These are phyloP conservation scores for Fopius arisanus DNA, from an alignment of 1,140 invertebrate genomes.

Conservation along the genomic window DNA sequence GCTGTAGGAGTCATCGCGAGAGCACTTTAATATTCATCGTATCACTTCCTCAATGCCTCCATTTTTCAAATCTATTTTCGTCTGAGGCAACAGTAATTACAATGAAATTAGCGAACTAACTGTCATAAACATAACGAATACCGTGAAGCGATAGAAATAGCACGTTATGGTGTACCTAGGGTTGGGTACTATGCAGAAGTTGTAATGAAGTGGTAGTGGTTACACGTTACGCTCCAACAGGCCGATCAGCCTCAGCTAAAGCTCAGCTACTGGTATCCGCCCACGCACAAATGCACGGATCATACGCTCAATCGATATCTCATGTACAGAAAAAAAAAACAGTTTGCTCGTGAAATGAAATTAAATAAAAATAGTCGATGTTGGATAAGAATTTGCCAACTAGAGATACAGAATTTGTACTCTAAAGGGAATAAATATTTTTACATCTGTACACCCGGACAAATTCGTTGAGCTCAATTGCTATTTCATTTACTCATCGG, in stretches of 20 bases:
- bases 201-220: conserved; percentile 40
- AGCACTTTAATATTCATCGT: neutral
- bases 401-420: neutral
- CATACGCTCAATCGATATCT: conserved; percentile 14
- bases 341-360: too few relatives aligned
- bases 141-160: neutral
- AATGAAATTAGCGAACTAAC: neutral
- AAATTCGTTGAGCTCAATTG: neutral
- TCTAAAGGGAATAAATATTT: neutral
- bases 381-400: too few relatives aligned
- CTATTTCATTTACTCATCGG: neutral
- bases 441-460: neutral
- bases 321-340: too few relatives aligned
- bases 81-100: neutral
- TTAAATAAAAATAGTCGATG: too few relatives aligned
- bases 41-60: neutral
- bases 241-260: conserved; percentile 52
- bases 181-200: conserved; percentile 18
- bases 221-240: conserved; percentile 59
- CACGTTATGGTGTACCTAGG: neutral
- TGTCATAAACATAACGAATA: conserved; percentile 20
- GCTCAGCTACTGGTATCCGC: conserved; percentile 53
- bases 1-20: neutral
- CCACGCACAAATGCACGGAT: conserved; percentile 12
- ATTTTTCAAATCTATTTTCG: neutral